Conservation (phyloP, 2,797 vertebrate genomes). For the Forpus xanthops region DNA sequence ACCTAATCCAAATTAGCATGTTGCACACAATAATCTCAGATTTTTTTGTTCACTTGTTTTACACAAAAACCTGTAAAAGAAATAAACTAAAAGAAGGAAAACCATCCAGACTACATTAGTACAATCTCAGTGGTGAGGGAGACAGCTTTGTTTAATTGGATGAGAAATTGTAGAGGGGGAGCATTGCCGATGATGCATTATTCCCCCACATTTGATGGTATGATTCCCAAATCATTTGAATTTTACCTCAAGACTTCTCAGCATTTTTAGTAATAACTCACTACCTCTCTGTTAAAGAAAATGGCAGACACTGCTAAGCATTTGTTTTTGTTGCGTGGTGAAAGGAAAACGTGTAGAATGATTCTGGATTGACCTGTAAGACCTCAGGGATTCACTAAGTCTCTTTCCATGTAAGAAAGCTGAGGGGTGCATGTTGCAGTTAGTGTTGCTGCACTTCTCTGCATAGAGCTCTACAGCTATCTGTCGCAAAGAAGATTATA, state of each 20-base stretch:
- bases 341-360: not conserved
- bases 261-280: not conserved
- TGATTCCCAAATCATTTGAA: not conserved
- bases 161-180: not conserved
- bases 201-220: not conserved
- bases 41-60: not conserved
- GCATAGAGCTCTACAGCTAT: not conserved
- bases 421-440: not conserved
- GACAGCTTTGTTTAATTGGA: not conserved
- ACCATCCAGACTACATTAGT: not conserved
- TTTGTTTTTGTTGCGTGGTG: not conserved
- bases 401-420: not conserved
- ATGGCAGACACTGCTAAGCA: not conserved
- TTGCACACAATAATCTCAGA: not conserved
- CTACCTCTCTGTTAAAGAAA: not conserved
- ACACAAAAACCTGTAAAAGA: not conserved
- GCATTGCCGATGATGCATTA: not conserved
- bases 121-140: not conserved
- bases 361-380: not conserved
- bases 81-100: not conserved
- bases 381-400: not conserved
- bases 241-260: not conserved
- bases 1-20: not conserved
- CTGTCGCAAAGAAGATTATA: conserved; percentile 9
- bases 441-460: not conserved